Evolutionary conservation across 2,888 invertebrate genomes (phyloP).

Genomic region (Lepidonotus clava): DNA sequence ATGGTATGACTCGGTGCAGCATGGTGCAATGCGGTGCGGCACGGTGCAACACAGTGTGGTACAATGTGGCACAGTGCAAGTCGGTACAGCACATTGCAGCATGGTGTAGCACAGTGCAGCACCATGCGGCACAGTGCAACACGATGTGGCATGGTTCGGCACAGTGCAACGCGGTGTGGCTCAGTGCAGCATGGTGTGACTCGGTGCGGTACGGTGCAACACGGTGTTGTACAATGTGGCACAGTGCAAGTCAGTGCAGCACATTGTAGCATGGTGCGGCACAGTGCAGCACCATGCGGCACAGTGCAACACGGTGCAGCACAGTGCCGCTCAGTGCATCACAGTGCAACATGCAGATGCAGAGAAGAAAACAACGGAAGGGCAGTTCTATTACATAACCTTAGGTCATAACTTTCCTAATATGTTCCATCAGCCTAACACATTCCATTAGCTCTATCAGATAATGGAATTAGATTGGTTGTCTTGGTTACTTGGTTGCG

Average conservation of each 20-base stretch:
- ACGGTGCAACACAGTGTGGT: neutral
- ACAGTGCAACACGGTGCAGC: neutral
- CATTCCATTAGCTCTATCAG: no score
- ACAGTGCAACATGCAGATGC: neutral
- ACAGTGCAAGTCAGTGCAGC: neutral
- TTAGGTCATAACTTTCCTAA: no score
- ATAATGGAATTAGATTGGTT: no score
- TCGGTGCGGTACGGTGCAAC: neutral
- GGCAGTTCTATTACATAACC: no score
- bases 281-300: neutral
- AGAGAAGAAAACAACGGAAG: neutral
- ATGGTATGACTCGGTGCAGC: neutral
- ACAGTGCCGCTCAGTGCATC: neutral
- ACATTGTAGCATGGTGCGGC: neutral
- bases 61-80: neutral
- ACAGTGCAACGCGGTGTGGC: neutral
- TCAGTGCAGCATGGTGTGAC: neutral
- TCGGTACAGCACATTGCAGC: no score
- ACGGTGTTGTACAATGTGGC: neutral
- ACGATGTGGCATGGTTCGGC: neutral
- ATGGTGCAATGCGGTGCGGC: neutral
- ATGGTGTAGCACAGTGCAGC: neutral
- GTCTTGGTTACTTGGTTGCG: no score
- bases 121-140: neutral
- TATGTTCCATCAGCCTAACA: no score